Base-by-base conservation (phyloP, 30 jellyfish, hydroid and myxozoan species). In the Mastigias papua region DNA sequence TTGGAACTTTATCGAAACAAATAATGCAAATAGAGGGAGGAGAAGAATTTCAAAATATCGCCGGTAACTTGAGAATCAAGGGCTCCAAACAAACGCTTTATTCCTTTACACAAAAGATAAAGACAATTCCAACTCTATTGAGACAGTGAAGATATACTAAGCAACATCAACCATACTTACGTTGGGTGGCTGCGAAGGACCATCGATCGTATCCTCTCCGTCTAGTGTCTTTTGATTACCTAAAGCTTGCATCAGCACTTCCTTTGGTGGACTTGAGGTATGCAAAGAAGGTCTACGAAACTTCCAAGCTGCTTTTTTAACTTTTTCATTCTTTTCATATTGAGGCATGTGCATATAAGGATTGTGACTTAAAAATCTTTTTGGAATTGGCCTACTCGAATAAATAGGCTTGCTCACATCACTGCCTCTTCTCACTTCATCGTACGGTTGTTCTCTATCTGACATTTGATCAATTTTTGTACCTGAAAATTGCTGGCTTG, bases 261-360 rank as follows among this genome's bases (percentile, higher is more conserved):
- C 72, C 10, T 57, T 73, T 57, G 86, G 29, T 21, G 96, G 88
- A 3, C 66, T 19, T 16, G 50, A 34, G 11, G 33, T 48, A 26
- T 22, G 51, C 31, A 91, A 65, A 26, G 97, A 91, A 21, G 89
- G 19, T 70, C 63, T 91, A n/a, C 87, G 80, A 32, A 91, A 84
- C 26, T 46, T 72, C 84, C 80, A 78, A 0, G 95, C 92, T 16
- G 97, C 97, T 63, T 68, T 73, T 48, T 86, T 76, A 49, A 89
- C 97, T 25, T 48, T 22, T 0, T 60, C 78, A 0, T 54, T 83
- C 68, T 37, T 33, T 22, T 69, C 72, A 30, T 83, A 83, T 1
- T 21, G 57, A 31, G 51, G 65, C 34, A 50, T 16, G 34, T 70
- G 92, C 92, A 70, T 69, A 63, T 69, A 83, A 1, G 92, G 92